Percentiles rank a stretch among this genome's conserved stretches.
Evolutionary conservation across 2,888 invertebrate genomes (phyloP).

Genomic region (Drosophila quinaria): DNA sequence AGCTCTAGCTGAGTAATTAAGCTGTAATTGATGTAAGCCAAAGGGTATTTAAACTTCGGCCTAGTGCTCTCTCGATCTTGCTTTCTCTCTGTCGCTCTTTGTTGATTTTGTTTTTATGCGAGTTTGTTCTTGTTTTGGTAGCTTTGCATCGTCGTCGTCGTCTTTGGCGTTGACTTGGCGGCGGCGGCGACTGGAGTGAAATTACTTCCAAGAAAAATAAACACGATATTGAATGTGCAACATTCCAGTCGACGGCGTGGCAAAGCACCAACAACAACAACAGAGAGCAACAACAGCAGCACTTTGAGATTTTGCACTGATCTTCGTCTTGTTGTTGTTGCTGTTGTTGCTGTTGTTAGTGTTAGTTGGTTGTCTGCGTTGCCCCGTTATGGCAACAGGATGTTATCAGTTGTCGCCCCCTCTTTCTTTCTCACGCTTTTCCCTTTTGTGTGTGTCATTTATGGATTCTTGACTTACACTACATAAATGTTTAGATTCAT

Average conservation of each 20-base stretch:
- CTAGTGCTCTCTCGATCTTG: slow-evolving; percentile 1
- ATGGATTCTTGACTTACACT: not conserved
- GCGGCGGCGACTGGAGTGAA: slow-evolving; percentile 63
- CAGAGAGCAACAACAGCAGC: slow-evolving; percentile 13
- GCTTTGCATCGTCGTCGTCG: slow-evolving; percentile 18
- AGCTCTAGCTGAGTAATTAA: slow-evolving; percentile 5
- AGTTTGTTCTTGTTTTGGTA: slow-evolving; percentile 25
- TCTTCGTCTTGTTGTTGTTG: slow-evolving; percentile 14
- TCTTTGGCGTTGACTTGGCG: slow-evolving; percentile 30
- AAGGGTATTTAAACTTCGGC: slow-evolving; percentile 28
- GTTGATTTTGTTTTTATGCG: slow-evolving; percentile 15
- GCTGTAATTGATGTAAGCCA: slow-evolving; percentile 1
- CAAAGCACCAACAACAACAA: slow-evolving; percentile 8
- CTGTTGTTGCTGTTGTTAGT: slow-evolving; percentile 8
- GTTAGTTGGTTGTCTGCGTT: slow-evolving; percentile 19
- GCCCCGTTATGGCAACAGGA: slow-evolving; percentile 62
- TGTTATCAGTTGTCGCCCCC: slow-evolving; percentile 25
- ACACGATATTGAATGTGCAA: slow-evolving; percentile 80
- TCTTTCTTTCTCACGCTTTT: not conserved
- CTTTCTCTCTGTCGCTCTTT: not conserved
- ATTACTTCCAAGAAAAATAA: slow-evolving; percentile 80
- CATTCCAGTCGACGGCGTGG: slow-evolving; percentile 63
- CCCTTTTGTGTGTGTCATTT: not conserved
- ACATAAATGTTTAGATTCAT: not conserved
- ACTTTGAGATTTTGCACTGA: slow-evolving; percentile 39